Evolutionary conservation across 2,113 vertebrate species (phyloP).

Genomic region (Bos indicus): DNA sequence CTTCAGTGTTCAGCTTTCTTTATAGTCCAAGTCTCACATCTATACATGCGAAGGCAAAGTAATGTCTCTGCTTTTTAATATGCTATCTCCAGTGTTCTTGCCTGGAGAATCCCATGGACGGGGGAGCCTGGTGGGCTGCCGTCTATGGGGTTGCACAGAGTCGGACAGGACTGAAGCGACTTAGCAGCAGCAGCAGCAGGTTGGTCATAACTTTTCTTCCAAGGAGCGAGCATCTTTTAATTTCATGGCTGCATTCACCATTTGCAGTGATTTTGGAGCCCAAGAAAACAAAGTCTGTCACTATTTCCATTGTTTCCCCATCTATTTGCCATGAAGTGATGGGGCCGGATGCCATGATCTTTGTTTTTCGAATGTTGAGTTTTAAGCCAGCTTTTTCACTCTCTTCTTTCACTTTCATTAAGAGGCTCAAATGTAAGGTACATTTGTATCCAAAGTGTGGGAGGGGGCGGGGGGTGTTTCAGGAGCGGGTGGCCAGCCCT

Average conservation of each 20-base stretch:
- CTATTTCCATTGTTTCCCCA: not conserved
- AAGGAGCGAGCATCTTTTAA: not conserved
- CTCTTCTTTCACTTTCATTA: not conserved
- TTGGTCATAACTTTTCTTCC: not conserved
- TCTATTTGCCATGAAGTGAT: not conserved
- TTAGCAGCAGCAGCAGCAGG: not conserved
- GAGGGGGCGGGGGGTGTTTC: fast-evolving
- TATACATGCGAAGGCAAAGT: not conserved
- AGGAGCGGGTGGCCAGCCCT: not conserved
- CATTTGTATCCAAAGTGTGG: not conserved
- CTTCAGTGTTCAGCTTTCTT: not conserved
- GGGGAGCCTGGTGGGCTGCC: too few species aligned
- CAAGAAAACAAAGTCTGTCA: not conserved
- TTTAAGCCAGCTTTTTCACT: not conserved
- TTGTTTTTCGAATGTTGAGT: not conserved
- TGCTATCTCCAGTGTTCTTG: not conserved
- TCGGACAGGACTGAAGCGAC: too few species aligned
- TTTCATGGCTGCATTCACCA: not conserved
- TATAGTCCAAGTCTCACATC: not conserved
- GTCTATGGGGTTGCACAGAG: too few species aligned
- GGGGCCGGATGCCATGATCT: not conserved
- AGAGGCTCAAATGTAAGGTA: not conserved
- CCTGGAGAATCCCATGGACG: too few species aligned
- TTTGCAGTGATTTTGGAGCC: not conserved
- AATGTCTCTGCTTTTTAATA: not conserved